phyloP scores from a whole-genome alignment of 1,140 invertebrate genomes.

The Pollicipes pollicipes region DNA sequence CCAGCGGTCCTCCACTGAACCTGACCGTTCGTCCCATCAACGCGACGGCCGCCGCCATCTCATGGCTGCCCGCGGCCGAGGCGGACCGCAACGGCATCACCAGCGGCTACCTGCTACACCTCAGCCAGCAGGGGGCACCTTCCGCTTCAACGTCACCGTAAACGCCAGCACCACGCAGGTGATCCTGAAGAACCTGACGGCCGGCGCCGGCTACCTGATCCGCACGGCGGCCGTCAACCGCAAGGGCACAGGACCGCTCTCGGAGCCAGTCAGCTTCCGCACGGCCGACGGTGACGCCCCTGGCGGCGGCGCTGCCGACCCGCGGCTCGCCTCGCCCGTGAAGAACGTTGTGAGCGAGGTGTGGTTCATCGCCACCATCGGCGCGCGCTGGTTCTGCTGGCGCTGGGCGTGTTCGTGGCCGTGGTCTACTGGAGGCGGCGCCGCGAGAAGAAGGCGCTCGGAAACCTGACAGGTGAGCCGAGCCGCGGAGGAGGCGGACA shows the following conservation, averaged over 20 bases:
- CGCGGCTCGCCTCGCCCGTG: neutral
- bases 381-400: neutral
- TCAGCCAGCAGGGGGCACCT: neutral
- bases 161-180: slow-evolving; percentile 4
- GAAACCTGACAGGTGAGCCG: neutral
- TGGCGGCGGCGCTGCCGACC: neutral
- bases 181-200: neutral
- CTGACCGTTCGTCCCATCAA: neutral
- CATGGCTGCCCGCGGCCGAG: neutral
- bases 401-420: neutral
- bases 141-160: neutral
- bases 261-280: neutral
- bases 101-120: neutral
- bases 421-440: slow-evolving; percentile 1
- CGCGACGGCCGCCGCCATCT: neutral
- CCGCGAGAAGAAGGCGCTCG: neutral
- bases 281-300: neutral
- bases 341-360: neutral
- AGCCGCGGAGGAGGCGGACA: too few relatives aligned
- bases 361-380: neutral
- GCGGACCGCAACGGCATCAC: neutral
- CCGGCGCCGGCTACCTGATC: neutral
- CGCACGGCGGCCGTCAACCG: neutral
- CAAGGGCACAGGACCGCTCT: neutral
- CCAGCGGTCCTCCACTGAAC: neutral